phyloP scores from a whole-genome alignment of 2,113 vertebrate genomes.

The Rhinopomastus cyanomelas region DNA sequence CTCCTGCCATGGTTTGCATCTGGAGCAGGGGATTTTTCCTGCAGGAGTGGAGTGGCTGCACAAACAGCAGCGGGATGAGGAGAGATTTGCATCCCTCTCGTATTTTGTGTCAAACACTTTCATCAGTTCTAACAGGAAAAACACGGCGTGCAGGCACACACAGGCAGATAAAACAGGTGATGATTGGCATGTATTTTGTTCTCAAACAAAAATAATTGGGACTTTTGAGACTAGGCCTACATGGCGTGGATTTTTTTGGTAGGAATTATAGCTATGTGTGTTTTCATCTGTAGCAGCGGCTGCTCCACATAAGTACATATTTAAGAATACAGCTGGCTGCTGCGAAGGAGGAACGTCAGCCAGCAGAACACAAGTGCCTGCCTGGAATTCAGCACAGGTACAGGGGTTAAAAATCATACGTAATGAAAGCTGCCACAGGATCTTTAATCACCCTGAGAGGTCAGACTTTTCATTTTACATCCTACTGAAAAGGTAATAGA shows the following conservation, averaged over 20 bases:
- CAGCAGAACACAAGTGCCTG: neutral
- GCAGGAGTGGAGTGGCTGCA: neutral
- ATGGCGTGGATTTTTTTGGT: neutral
- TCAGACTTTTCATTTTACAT: conserved; percentile 36
- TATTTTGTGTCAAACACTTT: conserved; percentile 39
- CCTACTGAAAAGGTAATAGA: neutral
- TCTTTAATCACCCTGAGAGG: conserved; percentile 12
- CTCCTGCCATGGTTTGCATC: neutral
- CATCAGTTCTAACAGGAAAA: conserved; percentile 48
- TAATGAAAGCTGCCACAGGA: conserved; percentile 44
- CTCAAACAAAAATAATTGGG: conserved; percentile 58
- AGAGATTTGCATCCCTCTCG: conserved; percentile 39
- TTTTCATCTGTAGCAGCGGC: conserved; percentile 30
- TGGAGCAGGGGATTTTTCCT: neutral
- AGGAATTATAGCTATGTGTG: conserved; percentile 28
- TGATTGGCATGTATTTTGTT: conserved; percentile 63
- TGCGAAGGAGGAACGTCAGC: neutral
- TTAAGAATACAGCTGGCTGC: neutral
- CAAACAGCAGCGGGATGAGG: neutral
- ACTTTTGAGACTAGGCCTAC: conserved; percentile 52
- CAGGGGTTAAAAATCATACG: conserved; percentile 33
- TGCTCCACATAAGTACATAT: conserved; percentile 11
- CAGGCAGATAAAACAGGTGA: conserved; percentile 51
- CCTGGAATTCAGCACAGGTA: conserved; percentile 16
- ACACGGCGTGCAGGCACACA: conserved; percentile 38